Conservation (phyloP, 2,888 invertebrate genomes). For the Molorchus minor region DNA sequence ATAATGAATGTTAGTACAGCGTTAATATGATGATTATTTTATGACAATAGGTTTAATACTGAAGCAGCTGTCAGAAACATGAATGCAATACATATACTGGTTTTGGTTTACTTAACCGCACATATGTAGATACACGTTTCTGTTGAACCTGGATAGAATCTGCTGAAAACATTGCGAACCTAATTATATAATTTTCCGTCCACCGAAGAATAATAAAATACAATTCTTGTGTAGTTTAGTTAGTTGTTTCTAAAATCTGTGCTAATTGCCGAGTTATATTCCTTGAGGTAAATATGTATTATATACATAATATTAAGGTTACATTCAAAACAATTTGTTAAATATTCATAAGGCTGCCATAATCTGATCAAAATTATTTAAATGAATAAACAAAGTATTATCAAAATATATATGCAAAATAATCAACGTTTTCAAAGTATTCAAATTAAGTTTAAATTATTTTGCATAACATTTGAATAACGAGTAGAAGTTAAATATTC, state of each 20-base stretch:
- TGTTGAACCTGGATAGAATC: slow-evolving; percentile 37
- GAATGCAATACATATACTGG: slow-evolving; percentile 54
- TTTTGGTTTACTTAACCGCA: slow-evolving; percentile 52
- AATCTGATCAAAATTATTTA: neutral
- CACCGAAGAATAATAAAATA: too few species aligned
- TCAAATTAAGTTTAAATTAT: slow-evolving; percentile 1
- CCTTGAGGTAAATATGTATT: too few species aligned
- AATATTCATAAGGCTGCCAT: neutral
- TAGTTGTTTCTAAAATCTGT: too few species aligned
- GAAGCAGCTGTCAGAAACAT: slow-evolving; percentile 58
- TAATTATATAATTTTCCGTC: too few species aligned
- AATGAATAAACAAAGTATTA: neutral
- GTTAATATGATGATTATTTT: slow-evolving; percentile 57
- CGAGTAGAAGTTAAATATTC: too few species aligned
- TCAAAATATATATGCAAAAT: neutral
- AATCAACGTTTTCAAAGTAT: neutral
- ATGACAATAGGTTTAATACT: slow-evolving; percentile 57
- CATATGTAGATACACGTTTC: slow-evolving; percentile 36
- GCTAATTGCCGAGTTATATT: too few species aligned
- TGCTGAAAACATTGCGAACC: slow-evolving; percentile 7
- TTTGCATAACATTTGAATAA: neutral
- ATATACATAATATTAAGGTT: too few species aligned
- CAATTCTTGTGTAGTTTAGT: too few species aligned
- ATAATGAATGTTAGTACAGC: slow-evolving; percentile 54
- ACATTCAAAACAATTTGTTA: neutral